Evolutionary conservation across 2,888 invertebrate species (phyloP).

Genomic region (Schizotus pectinicornis): DNA sequence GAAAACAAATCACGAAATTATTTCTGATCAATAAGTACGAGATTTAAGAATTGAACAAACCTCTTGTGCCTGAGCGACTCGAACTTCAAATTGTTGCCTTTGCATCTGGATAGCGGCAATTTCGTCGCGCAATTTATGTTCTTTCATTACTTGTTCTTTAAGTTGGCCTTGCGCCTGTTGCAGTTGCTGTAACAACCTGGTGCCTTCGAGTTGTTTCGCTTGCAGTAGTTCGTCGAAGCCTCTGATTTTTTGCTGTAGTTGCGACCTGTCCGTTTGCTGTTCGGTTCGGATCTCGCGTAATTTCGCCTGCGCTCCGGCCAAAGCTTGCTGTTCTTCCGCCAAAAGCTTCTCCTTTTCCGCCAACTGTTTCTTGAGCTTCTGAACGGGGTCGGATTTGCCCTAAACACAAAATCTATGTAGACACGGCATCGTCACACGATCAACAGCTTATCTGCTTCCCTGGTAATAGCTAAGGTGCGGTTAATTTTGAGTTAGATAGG

Average conservation of each 20-base stretch:
- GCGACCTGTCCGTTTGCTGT: conserved; percentile 71
- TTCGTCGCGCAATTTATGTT: conserved; percentile 63
- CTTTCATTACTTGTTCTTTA: conserved; percentile 62
- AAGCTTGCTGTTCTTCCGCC: conserved; percentile 76
- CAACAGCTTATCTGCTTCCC: not conserved
- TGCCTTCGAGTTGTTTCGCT: conserved; percentile 64
- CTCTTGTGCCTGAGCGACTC: conserved; percentile 68
- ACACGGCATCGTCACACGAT: not conserved
- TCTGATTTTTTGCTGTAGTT: conserved; percentile 62
- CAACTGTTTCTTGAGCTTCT: conserved; percentile 85
- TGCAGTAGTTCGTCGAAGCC: conserved; percentile 64
- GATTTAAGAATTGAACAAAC: conserved; percentile 30
- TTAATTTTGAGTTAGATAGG: not conserved
- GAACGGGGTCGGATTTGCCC: conserved; percentile 84
- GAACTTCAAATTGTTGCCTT: conserved; percentile 70
- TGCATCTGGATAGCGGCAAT: conserved; percentile 66
- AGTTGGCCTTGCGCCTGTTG: conserved; percentile 69
- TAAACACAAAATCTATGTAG: conserved; percentile 47
- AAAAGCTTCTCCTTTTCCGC: conserved; percentile 84
- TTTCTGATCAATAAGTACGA: conserved; percentile 5
- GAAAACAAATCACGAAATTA: conserved; percentile 28
- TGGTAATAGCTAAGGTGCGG: not conserved
- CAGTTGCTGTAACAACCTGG: conserved; percentile 56
- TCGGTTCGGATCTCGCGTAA: conserved; percentile 78
- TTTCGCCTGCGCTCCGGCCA: conserved; percentile 77